phyloP scores from a whole-genome alignment of 2,113 vertebrate genomes.

The Ia io region DNA sequence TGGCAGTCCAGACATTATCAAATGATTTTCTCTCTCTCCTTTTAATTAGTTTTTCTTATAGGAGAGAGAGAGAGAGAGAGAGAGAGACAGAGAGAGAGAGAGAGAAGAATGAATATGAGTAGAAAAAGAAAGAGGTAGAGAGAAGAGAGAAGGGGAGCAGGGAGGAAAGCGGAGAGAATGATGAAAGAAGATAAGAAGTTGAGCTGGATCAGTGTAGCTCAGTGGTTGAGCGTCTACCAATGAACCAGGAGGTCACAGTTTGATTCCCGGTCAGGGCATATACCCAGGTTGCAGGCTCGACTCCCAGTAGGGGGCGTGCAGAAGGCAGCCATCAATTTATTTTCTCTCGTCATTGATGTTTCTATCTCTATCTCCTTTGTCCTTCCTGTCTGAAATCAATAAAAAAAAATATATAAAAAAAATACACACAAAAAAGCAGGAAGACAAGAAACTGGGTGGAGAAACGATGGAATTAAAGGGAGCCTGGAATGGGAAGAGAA shows the following conservation, averaged over 20 bases:
- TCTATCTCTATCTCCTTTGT: too few relatives aligned
- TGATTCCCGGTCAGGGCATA: too few relatives aligned
- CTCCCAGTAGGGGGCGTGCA: too few relatives aligned
- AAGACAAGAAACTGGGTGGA: slow-evolving; percentile 71
- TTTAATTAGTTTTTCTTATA: neutral
- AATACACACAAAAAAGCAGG: neutral
- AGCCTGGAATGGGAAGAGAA: slow-evolving; percentile 35
- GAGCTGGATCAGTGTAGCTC: too few relatives aligned
- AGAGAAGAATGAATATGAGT: too few relatives aligned
- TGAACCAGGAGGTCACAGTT: too few relatives aligned
- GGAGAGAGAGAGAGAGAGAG: neutral
- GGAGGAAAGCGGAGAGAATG: neutral
- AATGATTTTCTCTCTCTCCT: neutral
- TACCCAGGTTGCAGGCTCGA: too few relatives aligned
- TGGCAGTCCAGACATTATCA: neutral
- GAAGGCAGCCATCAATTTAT: too few relatives aligned
- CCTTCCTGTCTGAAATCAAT: too few relatives aligned
- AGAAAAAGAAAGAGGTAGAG: neutral
- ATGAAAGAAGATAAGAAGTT: neutral
- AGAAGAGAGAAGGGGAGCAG: neutral
- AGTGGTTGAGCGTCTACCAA: too few relatives aligned
- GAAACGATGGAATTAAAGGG: slow-evolving; percentile 70
- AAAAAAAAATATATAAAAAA: too few relatives aligned
- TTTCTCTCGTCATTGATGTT: too few relatives aligned
- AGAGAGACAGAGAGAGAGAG: neutral